Evolutionary conservation across 1,140 invertebrate genomes (phyloP), one percentile per base, ranked within the genome.

Genomic region (Panulirus ornatus): DNA sequence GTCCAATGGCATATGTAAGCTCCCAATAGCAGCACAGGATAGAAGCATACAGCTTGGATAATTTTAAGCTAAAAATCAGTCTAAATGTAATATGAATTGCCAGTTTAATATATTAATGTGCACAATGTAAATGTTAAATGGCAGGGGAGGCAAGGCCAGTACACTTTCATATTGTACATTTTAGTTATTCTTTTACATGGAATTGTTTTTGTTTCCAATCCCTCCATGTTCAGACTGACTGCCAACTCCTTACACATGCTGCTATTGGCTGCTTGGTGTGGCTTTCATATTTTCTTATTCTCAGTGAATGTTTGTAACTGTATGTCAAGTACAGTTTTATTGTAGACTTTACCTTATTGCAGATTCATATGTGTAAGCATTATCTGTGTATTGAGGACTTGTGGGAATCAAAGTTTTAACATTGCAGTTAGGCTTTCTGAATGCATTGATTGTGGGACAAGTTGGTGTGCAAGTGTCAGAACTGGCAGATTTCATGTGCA

Each of bases 221-320:
- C 58, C 58, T 66, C 58, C 58, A 66, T 30, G 22, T 66, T 66
- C n/a, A 66, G 5, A 47, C 44, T 47, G 2, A 66, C 58, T 66
- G 58, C 58, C 78, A 79, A 42, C 22, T 58, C 70, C 36, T 38
- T 40, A 19, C 34, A 38, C 19, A 73, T 73, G 66, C 76, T 88
- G 88, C 51, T 83, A 40, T 73, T 83, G 71, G 42, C 70, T 89
- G 88, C 66, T 84, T 89, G 88, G 76, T 84, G 42, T 88, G 88
- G 66, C 81, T 89, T 83, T 89, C 88, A 71, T 88, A 89, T 89
- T 83, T 88, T 89, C 81, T 89, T 83, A 84, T 89, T 83, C 81
- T 83, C 71, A 89, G 51, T 82, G 81, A 75, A 83, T 63, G 58
- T 89, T 89, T 89, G 88, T 89, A 89, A 89, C 81, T 84, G 79